Base-by-base conservation (phyloP, 2,797 vertebrate species). In the Falco berigora region DNA sequence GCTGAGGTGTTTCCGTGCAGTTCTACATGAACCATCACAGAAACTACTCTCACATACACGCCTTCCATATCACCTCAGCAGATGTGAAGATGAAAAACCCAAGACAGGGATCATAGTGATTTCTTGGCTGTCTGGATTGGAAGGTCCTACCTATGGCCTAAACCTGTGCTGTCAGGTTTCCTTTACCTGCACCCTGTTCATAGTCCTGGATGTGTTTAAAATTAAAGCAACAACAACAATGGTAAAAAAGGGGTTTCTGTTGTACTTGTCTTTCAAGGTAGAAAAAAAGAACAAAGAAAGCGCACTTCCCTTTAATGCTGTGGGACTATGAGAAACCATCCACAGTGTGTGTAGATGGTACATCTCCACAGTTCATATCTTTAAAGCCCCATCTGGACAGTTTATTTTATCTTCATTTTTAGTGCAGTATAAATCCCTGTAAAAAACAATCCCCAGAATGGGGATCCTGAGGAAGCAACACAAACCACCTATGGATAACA, bases 331-430 rank as follows among this genome's bases (percentile, higher is more conserved):
- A 84, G 80, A 75, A 90, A 59, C 22, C 23, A 58, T 42, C 81
- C 86, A 36, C 2, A 3, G 63, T 0, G 0, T 32, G 20, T 30
- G 74, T 40, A 17, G 73, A 55, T 12, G 56, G 80, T 58, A 58
- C 59, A 58, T 77, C 74, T 92, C 74, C 71, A 49, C 86, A 82
- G 77, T 49, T 82, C 67, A 1, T 28, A 79, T 58, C 81, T 89
- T 90, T 76, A 76, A 95, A 96, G 36, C 19, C 64, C 88, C 88
- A 77, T 58, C 86, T 92, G 80, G 77, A 71, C 71, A 93, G 56
- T 95, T 95, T 85, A 74, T 88, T 94, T 96, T 67, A 84, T 94
- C 77, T 93, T 82, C 77, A 50, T 28, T 93, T 95, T 96, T 58
- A 96, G 84, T 53, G 59, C 52, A 82, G 52, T 67, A 74, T 89